These are phyloP conservation scores for Phrynocephalus forsythii DNA, from an alignment of 2,797 vertebrate genomes.

Conservation along the genomic window DNA sequence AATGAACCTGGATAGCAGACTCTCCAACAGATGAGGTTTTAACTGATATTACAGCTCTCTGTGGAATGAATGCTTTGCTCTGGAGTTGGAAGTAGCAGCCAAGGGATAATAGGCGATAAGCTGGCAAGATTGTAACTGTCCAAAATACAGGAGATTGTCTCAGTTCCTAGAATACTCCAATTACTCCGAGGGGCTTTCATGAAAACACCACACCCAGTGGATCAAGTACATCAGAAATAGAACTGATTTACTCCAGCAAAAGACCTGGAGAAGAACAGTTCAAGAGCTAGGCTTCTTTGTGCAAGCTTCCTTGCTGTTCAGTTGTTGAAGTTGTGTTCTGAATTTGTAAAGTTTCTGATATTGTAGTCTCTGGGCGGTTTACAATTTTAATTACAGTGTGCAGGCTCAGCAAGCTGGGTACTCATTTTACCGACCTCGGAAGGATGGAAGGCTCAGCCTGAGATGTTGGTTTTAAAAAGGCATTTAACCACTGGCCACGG, in stretches of 20 bases:
- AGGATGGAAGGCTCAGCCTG: too few relatives aligned
- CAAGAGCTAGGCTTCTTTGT: neutral
- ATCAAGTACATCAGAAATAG: constrained; percentile 8
- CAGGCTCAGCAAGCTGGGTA: too few relatives aligned
- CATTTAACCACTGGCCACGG: too few relatives aligned
- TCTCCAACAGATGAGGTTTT: constrained; percentile 47
- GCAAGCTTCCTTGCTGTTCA: neutral
- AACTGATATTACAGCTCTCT: constrained; percentile 20
- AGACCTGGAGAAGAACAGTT: neutral
- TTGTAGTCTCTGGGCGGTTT: too few relatives aligned
- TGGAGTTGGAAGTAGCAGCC: neutral
- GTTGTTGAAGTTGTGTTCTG: neutral
- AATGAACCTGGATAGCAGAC: constrained; percentile 36
- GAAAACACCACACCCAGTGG: rapidly evolving
- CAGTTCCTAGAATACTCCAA: neutral
- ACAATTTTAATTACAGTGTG: too few relatives aligned
- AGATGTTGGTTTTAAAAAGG: too few relatives aligned
- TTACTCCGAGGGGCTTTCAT: constrained; percentile 15
- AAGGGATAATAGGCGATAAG: neutral
- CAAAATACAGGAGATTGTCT: constrained; percentile 13
- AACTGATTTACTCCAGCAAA: neutral
- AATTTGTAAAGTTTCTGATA: too few relatives aligned
- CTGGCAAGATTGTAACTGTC: constrained; percentile 17
- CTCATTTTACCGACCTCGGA: too few relatives aligned
- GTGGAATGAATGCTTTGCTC: neutral